Conservation (phyloP, 1,140 invertebrate species). For the Pogonomyrmex californicus region DNA sequence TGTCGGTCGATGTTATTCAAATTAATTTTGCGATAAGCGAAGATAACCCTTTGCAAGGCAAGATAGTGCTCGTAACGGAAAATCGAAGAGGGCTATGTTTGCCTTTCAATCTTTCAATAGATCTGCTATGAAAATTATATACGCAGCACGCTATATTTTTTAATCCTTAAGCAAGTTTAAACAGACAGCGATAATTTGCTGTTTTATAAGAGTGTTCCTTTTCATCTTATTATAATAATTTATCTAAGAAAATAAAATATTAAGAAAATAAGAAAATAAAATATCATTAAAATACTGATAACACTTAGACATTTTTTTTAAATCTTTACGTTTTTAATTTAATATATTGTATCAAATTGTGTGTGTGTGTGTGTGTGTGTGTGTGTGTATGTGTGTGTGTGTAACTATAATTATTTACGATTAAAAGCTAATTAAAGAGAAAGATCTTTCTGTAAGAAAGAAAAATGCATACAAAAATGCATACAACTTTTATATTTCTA, state of each 20-base stretch:
- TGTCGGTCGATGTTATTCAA: conserved; percentile 74
- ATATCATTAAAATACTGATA: background rate
- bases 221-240: background rate
- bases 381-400: too few species aligned
- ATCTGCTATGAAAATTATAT: conserved; percentile 30
- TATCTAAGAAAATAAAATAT: background rate
- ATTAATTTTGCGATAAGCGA: conserved; percentile 78
- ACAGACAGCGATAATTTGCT: conserved; percentile 11
- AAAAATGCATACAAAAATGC: background rate
- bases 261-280: background rate
- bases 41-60: conserved; percentile 63
- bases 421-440: background rate
- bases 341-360: background rate
- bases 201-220: background rate
- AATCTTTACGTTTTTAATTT: background rate
- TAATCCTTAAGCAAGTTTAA: background rate
- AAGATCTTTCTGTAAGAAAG: background rate
- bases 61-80: conserved; percentile 16
- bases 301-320: background rate
- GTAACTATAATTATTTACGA: background rate
- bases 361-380: too few species aligned
- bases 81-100: conserved; percentile 34
- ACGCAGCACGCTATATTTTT: background rate
- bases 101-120: conserved; percentile 35
- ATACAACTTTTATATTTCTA: background rate